A percentile compares a stretch with the other conserved stretches of the same genome.
phyloP scores from a whole-genome alignment of 2,797 vertebrate species.

The Tauraco hartlaubi region DNA sequence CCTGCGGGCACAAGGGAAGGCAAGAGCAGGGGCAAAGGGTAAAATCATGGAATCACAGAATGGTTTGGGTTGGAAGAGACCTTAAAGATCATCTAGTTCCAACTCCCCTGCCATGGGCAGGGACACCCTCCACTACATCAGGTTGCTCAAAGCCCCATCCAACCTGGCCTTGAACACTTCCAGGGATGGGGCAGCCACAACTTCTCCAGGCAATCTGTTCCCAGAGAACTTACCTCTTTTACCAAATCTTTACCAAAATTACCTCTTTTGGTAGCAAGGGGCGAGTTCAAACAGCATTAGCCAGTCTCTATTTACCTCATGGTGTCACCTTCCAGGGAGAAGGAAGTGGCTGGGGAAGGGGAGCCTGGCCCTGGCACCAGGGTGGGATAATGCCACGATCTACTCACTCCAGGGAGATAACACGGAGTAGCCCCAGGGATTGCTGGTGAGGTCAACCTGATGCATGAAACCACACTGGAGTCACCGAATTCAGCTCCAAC shows the following conservation, averaged over 20 bases:
- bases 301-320: rapidly evolving
- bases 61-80: too few species aligned
- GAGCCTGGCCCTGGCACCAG: neutral
- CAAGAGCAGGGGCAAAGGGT: neutral
- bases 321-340: neutral
- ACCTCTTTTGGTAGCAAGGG: neutral
- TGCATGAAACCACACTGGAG: rapidly evolving
- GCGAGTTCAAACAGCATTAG: neutral
- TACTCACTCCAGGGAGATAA: too few species aligned
- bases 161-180: too few species aligned
- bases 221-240: neutral
- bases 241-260: neutral
- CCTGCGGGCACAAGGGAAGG: neutral
- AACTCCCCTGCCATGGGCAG: too few species aligned
- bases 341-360: neutral
- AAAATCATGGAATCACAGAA: neutral
- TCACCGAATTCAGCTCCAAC: neutral
- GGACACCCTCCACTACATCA: too few species aligned
- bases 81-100: too few species aligned
- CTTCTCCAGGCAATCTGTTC: too few species aligned
- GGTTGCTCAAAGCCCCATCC: too few species aligned
- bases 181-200: too few species aligned
- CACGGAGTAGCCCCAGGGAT: neutral
- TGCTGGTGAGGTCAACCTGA: neutral
- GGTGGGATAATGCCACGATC: neutral